Evolutionary conservation across 2,113 vertebrate genomes (phyloP).

Genomic region (Xiphias gladius): DNA sequence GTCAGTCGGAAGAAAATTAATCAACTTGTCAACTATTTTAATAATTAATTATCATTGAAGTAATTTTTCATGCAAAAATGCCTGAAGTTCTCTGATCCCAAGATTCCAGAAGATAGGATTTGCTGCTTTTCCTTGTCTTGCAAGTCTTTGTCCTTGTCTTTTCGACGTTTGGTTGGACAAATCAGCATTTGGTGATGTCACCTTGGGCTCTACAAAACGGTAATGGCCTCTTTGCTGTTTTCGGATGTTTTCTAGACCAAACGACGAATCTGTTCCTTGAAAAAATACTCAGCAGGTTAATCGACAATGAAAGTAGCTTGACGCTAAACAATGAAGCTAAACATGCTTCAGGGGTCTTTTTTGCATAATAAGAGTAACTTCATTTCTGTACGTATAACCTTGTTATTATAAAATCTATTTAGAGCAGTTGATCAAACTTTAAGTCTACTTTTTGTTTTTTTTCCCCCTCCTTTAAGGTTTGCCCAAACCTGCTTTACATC

Average conservation of each 20-base stretch:
- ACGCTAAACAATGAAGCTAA: background rate
- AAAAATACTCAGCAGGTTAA: background rate
- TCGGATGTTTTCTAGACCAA: background rate
- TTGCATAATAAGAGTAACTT: background rate
- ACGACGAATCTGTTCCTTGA: too few relatives aligned
- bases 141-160: too few relatives aligned
- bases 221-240: background rate
- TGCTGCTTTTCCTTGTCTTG: too few relatives aligned
- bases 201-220: background rate
- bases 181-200: background rate
- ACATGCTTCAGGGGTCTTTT: background rate
- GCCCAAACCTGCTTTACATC: conserved; percentile 44
- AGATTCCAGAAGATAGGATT: background rate
- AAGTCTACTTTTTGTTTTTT: conserved; percentile 8
- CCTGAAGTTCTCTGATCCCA: background rate
- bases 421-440: conserved; percentile 35
- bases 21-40: too few relatives aligned
- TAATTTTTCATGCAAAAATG: too few relatives aligned
- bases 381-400: background rate
- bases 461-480: conserved; percentile 30
- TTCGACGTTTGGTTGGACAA: background rate
- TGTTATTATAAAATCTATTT: conserved; percentile 32
- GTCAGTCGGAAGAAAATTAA: too few relatives aligned
- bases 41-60: too few relatives aligned
- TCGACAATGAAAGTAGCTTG: background rate